A percentile compares a stretch with the other conserved stretches of the same genome.
Conservation (phyloP, 2,888 invertebrate genomes). For the Campoplex capitator region DNA sequence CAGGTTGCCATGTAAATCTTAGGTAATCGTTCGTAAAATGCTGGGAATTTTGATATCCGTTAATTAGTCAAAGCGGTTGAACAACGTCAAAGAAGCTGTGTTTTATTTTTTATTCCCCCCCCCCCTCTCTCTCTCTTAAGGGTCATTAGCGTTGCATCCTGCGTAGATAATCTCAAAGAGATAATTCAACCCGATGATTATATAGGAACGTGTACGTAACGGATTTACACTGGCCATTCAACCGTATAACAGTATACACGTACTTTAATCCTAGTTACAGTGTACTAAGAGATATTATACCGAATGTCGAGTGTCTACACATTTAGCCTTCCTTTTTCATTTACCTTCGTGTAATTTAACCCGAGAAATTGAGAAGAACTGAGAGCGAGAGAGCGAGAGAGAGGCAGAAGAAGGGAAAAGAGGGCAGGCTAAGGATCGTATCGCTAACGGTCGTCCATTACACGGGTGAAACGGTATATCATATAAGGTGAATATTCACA, state of each 20-base stretch:
- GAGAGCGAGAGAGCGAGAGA: neutral
- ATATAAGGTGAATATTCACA: slow-evolving; percentile 21
- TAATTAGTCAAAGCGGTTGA: slow-evolving; percentile 26
- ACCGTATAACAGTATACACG: slow-evolving; percentile 62
- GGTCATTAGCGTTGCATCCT: slow-evolving; percentile 59
- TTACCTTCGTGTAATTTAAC: slow-evolving; percentile 48
- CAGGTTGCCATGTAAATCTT: neutral
- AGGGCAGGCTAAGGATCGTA: slow-evolving; percentile 48
- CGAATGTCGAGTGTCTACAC: slow-evolving; percentile 45
- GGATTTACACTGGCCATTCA: slow-evolving; percentile 60
- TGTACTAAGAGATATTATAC: slow-evolving; percentile 24
- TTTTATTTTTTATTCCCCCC: slow-evolving; percentile 1
- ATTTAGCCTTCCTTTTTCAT: slow-evolving; percentile 55
- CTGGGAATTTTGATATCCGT: slow-evolving; percentile 10
- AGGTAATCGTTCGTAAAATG: neutral
- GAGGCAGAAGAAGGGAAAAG: neutral
- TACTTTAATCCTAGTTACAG: slow-evolving; percentile 49
- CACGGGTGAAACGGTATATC: slow-evolving; percentile 60
- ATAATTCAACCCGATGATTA: slow-evolving; percentile 59
- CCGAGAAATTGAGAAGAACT: neutral
- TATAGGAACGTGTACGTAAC: slow-evolving; percentile 46
- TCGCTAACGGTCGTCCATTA: slow-evolving; percentile 49
- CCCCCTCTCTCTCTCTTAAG: neutral
- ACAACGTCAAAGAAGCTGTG: slow-evolving; percentile 16
- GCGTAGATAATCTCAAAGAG: slow-evolving; percentile 60